Evolutionary conservation across 1,140 invertebrate genomes (phyloP).

Genomic region (Lasioglossum baleicum): DNA sequence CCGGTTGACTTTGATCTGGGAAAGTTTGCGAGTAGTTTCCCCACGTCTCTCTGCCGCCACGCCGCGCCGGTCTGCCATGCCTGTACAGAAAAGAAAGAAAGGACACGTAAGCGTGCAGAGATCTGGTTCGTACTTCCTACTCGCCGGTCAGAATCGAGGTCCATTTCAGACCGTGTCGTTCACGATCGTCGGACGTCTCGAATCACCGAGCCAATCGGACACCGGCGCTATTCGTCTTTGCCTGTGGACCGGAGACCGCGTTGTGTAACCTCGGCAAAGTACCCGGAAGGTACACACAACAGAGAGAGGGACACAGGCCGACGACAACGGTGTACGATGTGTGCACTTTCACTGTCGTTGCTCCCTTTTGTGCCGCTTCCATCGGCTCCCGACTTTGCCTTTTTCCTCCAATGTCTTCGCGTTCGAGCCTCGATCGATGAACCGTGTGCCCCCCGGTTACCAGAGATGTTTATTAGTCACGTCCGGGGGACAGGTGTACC

Average conservation of each 20-base stretch:
- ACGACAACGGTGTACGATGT: slow-evolving; percentile 21
- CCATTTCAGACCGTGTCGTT: slow-evolving; percentile 15
- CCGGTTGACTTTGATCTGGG: slow-evolving; percentile 41
- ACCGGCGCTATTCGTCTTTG: slow-evolving; percentile 40
- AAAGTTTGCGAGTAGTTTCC: slow-evolving; percentile 40
- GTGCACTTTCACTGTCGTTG: slow-evolving; percentile 69
- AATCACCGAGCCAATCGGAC: slow-evolving; percentile 36
- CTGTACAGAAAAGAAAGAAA: not conserved
- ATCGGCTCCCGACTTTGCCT: too few species aligned
- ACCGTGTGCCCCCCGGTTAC: not conserved
- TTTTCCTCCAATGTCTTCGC: not conserved
- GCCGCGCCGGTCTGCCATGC: not conserved
- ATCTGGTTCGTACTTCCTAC: slow-evolving; percentile 49
- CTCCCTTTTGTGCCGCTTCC: slow-evolving; percentile 36
- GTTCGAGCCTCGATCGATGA: slow-evolving; percentile 6
- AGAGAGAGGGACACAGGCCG: slow-evolving; percentile 25
- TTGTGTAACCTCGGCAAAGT: slow-evolving; percentile 65
- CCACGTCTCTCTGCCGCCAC: not conserved
- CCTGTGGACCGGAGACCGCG: slow-evolving; percentile 16
- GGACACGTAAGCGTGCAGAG: slow-evolving; percentile 40
- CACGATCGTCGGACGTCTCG: slow-evolving; percentile 38
- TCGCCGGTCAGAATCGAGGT: slow-evolving; percentile 13
- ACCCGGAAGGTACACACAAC: slow-evolving; percentile 65
- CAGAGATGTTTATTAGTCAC: slow-evolving; percentile 4
- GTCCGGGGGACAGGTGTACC: not conserved